phyloP scores from a whole-genome alignment of 2,113 vertebrate species.

The Micromys minutus region DNA sequence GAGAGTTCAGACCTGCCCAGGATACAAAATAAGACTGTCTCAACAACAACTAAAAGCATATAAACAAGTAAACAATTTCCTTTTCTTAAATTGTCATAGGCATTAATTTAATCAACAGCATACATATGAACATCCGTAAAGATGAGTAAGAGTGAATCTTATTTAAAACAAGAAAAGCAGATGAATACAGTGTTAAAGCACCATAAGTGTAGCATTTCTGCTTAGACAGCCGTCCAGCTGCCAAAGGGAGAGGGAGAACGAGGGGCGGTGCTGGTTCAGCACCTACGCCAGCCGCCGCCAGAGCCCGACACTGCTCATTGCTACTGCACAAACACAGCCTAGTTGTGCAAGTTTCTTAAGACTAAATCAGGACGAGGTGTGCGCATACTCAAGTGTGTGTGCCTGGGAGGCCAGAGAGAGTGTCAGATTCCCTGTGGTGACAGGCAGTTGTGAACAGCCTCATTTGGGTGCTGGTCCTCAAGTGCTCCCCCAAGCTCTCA shows the following conservation, averaged over 20 bases:
- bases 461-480: not conserved
- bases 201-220: not conserved
- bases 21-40: not conserved
- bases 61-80: not conserved
- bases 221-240: not conserved
- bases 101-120: conserved; percentile 19
- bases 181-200: not conserved
- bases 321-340: not conserved
- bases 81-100: conserved; percentile 57
- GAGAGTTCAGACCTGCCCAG: not conserved
- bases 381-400: not conserved
- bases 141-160: not conserved
- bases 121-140: not conserved
- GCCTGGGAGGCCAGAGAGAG: not conserved
- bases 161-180: not conserved
- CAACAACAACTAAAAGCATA: not conserved
- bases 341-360: not conserved
- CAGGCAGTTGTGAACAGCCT: not conserved
- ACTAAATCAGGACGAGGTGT: not conserved
- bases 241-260: not conserved
- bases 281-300: rapidly evolving
- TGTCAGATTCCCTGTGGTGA: not conserved
- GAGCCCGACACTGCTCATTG: not conserved
- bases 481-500: not conserved
- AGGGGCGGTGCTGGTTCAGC: not conserved